These are phyloP conservation scores for Brachyalestes nurse DNA, from an alignment of 2,797 vertebrate genomes.

Conservation along the genomic window DNA sequence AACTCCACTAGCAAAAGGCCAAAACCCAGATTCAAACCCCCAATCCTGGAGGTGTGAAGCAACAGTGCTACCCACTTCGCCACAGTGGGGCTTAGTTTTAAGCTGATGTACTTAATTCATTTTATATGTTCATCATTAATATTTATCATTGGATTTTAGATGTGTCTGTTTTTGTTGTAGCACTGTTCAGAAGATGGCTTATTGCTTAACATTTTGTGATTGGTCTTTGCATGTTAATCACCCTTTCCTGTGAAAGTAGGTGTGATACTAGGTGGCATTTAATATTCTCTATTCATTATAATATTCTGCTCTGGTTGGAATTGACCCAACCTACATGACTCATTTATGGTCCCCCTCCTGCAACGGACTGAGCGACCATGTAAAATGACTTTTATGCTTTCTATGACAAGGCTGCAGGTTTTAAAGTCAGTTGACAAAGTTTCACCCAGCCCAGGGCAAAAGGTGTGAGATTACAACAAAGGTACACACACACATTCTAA, in stretches of 20 bases:
- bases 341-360: background rate
- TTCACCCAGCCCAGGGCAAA: background rate
- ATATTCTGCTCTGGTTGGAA: background rate
- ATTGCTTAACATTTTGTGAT: background rate
- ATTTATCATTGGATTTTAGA: background rate
- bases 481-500: background rate
- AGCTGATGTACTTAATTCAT: background rate
- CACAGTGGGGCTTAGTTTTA: too few relatives aligned
- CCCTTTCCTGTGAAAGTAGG: background rate
- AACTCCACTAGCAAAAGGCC: too few relatives aligned
- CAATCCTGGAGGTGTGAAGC: too few relatives aligned
- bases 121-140: too few relatives aligned
- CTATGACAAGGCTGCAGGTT: background rate
- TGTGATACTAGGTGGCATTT: background rate
- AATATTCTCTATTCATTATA: background rate
- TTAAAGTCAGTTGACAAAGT: background rate
- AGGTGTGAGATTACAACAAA: background rate
- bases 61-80: too few relatives aligned
- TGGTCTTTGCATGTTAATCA: background rate
- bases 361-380: background rate
- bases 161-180: background rate
- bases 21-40: too few relatives aligned
- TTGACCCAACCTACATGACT: background rate
- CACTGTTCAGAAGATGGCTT: background rate
- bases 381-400: conserved; percentile 11